A percentile compares a stretch with the other conserved stretches of the same genome.
Evolutionary conservation across 2,113 vertebrate species (phyloP).

Genomic region (Pluvianellus socialis): DNA sequence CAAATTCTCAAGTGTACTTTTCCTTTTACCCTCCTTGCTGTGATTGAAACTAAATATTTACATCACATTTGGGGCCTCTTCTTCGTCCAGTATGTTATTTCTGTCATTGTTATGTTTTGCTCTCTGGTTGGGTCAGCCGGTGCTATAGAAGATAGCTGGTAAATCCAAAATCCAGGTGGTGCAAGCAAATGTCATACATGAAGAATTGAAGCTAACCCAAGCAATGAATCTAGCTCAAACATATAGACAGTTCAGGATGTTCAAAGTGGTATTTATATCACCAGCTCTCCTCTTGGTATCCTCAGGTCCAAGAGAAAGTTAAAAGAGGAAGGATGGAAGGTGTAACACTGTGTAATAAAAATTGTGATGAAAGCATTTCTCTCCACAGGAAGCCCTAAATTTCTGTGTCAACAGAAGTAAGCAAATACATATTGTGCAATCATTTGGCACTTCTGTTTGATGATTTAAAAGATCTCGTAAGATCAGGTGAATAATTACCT

Average conservation of each 20-base stretch:
- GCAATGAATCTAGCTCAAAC: neutral
- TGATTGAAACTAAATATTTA: constrained; percentile 40
- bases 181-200: neutral
- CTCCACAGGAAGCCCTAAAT: neutral
- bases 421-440: neutral
- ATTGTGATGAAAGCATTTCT: neutral
- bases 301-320: neutral
- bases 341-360: neutral
- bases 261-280: neutral
- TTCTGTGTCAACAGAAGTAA: constrained; percentile 3
- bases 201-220: neutral
- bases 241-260: neutral
- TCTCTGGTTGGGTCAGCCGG: neutral
- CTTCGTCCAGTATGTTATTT: neutral
- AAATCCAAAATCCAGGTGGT: neutral
- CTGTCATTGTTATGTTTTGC: neutral
- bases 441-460: neutral
- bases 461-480: neutral
- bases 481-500: neutral
- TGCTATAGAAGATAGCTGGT: neutral
- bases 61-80: neutral
- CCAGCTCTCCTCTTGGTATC: neutral
- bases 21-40: neutral
- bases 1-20: neutral
- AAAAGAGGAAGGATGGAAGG: neutral